A percentile compares a stretch with the other conserved stretches of the same genome.
phyloP scores from a whole-genome alignment of 2,113 vertebrate genomes.

The Labrus mixtus region DNA sequence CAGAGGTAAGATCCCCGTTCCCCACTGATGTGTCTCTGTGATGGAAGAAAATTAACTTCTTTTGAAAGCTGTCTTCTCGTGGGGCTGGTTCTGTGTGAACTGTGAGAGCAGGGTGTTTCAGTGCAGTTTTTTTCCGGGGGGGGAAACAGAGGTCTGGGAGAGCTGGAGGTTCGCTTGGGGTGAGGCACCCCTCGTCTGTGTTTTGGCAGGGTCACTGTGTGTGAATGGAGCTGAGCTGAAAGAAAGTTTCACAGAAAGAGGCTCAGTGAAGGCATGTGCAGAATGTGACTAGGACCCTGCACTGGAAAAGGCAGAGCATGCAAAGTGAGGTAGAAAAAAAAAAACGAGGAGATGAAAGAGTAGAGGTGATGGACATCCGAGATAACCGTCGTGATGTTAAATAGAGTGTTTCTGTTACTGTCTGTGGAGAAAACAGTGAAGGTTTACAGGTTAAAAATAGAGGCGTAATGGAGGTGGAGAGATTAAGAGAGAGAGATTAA shows the following conservation, averaged over 20 bases:
- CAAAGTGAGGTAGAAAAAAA: not conserved
- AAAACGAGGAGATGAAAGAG: slow-evolving; percentile 16
- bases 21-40: slow-evolving; percentile 31
- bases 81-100: slow-evolving; percentile 30
- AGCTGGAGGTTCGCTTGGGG: slow-evolving; percentile 57
- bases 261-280: slow-evolving; percentile 80
- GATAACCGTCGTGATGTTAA: not conserved
- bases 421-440: slow-evolving; percentile 19
- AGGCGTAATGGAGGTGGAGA: slow-evolving; percentile 56
- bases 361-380: slow-evolving; percentile 5
- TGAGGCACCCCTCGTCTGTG: slow-evolving; percentile 69
- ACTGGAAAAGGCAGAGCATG: slow-evolving; percentile 30
- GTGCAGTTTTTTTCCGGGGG: slow-evolving; percentile 30
- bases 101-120: slow-evolving; percentile 27
- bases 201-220: slow-evolving; percentile 81
- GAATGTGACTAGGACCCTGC: slow-evolving; percentile 72
- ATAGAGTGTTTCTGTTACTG: not conserved
- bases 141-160: slow-evolving; percentile 34
- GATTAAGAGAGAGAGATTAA: slow-evolving; percentile 77
- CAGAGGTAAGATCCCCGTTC: slow-evolving; percentile 72
- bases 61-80: slow-evolving; percentile 18
- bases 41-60: slow-evolving; percentile 32
- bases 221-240: slow-evolving; percentile 79
- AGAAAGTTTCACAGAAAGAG: slow-evolving; percentile 79
- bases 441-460: slow-evolving; percentile 76